These are phyloP conservation scores for Agelastica alni DNA, from an alignment of 2,888 invertebrate genomes.

Conservation along the genomic window DNA sequence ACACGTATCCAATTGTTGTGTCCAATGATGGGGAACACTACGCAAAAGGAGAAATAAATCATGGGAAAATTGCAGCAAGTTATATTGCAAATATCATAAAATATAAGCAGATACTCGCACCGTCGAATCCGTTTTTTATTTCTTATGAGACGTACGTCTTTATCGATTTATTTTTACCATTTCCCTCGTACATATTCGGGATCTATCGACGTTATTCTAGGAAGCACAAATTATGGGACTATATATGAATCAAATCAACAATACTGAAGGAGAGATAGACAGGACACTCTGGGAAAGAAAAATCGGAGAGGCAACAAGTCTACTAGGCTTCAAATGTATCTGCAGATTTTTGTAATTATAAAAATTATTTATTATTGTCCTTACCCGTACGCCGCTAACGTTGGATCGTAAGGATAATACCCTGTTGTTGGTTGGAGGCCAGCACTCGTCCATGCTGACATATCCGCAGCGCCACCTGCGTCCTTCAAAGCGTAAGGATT, in stretches of 20 bases:
- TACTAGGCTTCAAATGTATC: no score
- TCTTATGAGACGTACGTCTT: no score
- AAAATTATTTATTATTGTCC: conserved; percentile 45
- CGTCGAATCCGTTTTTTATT: no score
- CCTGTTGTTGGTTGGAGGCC: conserved; percentile 88
- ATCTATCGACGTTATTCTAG: no score
- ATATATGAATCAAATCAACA: no score
- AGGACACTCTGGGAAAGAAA: background rate
- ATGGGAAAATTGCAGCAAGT: conserved; percentile 21
- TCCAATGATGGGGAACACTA: conserved; percentile 33
- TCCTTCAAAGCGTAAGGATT: conserved; percentile 89
- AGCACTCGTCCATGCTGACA: conserved; percentile 91
- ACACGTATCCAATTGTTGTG: conserved; percentile 33
- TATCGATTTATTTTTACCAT: no score
- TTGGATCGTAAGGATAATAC: conserved; percentile 92
- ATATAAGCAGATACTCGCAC: no score
- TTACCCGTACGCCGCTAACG: conserved; percentile 92
- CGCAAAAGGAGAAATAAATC: conserved; percentile 31
- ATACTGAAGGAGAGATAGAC: background rate
- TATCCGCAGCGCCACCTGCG: conserved; percentile 78
- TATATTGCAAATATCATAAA: no score
- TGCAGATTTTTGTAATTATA: no score
- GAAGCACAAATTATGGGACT: no score
- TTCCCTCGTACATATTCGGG: no score
- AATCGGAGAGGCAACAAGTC: no score